Evolutionary conservation across 1,140 invertebrate species (phyloP), one percentile per base, ranked within the genome.

Genomic region (Eulimnadia texana): DNA sequence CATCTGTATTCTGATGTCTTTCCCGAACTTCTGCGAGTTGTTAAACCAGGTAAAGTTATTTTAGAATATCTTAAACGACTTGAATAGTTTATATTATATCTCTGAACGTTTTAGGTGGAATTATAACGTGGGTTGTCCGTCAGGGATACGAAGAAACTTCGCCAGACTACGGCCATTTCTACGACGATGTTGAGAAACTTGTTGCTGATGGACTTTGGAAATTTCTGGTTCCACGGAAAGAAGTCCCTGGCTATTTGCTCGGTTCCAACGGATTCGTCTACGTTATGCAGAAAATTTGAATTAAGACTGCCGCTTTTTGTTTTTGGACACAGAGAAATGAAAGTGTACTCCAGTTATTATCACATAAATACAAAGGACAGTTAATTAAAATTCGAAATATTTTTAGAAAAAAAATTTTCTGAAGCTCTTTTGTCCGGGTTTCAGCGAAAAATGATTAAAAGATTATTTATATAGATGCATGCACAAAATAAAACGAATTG

Each of bases 1-100:
- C 66, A 67, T 33, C 53, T 67, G 2, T 11, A 54, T 29, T 33
- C 60, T 13, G 64, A 57, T 20, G 64, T 60, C 10, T 62, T 66
- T 22, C 27, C 33, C 3, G 58, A 67, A 27, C 58, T 67, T 23
- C 9, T 65, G 13, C 61, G 62, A 20, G 19, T 66, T 10, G 33
- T 58, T 3, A 67, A 67, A 61, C 57, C 29, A 63, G 66, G 66
- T 67, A 54, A 2, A 29, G 22, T 16, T 6, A 22, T 47, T 59
- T 50, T 13, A 24, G 49, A 23, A 24, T 16, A 49, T 24, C 10
- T 47, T 2, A 0, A 25, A 2, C 2, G 16, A 60, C 10, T 27
- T 50, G 24, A 16, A 2, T 54, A 20, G 25, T 27, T 13, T 11
- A 13, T 27, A 27, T 23, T 23, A 3, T 16, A 54, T 54, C 1